Evolutionary conservation across 2,888 invertebrate genomes (phyloP).

Genomic region (Theretra japonica): DNA sequence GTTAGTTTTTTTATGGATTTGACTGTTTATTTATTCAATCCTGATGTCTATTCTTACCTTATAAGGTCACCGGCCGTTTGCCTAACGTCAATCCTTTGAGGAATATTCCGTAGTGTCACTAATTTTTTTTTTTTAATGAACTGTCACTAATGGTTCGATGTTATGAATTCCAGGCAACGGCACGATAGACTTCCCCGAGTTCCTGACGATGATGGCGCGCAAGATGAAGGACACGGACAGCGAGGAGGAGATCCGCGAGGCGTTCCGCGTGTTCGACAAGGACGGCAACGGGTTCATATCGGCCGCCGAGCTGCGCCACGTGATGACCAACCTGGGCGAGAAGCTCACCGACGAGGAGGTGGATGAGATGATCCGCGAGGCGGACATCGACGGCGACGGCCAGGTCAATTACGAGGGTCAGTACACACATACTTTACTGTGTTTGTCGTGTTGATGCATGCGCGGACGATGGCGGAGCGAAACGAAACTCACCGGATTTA

Average conservation of each 20-base stretch:
- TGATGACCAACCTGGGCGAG: conserved; percentile 99
- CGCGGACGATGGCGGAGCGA: neutral
- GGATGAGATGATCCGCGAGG: conserved; percentile 99
- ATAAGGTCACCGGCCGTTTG: too few relatives aligned
- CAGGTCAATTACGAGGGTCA: conserved; percentile 99
- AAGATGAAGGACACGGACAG: conserved; percentile 99
- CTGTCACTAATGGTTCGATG: neutral
- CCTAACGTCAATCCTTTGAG: too few relatives aligned
- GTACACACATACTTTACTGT: conserved; percentile 36
- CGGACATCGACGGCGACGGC: conserved; percentile 99
- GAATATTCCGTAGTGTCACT: neutral
- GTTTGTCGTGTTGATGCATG: conserved; percentile 2
- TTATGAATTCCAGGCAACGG: conserved; percentile 93
- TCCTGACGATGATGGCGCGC: conserved; percentile 99
- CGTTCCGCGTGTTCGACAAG: conserved; percentile 99
- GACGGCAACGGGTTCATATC: conserved; percentile 99
- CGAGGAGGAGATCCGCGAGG: conserved; percentile 99
- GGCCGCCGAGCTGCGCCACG: conserved; percentile 98
- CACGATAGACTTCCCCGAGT: conserved; percentile 99
- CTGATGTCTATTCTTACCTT: too few relatives aligned
- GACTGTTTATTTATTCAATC: too few relatives aligned
- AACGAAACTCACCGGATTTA: neutral
- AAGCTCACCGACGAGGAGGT: conserved; percentile 99
- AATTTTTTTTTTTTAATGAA: neutral
- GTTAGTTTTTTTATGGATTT: too few relatives aligned